Base-by-base conservation (phyloP, 2,113 vertebrate species). In the Sphyrna mokarran region DNA sequence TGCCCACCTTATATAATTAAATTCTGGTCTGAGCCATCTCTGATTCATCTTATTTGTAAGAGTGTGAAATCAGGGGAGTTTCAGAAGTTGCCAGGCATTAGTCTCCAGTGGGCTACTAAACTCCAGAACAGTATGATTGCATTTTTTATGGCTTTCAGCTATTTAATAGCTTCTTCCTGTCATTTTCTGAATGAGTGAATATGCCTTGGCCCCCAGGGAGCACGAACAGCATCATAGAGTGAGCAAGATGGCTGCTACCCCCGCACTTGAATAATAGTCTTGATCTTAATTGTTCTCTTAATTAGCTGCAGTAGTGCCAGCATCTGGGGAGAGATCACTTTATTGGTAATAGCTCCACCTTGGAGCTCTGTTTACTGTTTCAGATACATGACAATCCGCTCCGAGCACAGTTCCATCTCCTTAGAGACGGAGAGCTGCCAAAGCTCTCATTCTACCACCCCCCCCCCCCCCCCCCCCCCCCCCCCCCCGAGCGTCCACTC, bases 261-360 rank as follows among this genome's bases (percentile, higher is more conserved):
- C 97, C 97, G 97, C 97, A 97, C 97, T 97, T 97, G 97, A 98
- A 98, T 98, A 98, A 98, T 98, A 97, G 98, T 97, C 97, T 97
- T 97, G 97, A 97, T 98, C 98, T 98, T 99, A 98, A 99, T 98
- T 99, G 98, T 98, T 99, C 98, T 98, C 98, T 98, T 99, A 99
- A 99, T 99, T 99, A 98, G 98, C 98, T 98, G 98, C 97, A 98
- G 98, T 97, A 97, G 98, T 97, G 98, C 97, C 97, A 97, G 98
- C 98, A 98, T 98, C 98, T 98, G 97, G 98, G 98, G 98, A 98
- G 98, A 98, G 97, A 98, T 97, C 97, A 96, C 58, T 69, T 97
- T 98, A 98, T 98, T 97, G 97, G 97, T 98, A 98, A 98, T 97
- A 98, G 97, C 97, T 97, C 98, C 97, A 98, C 98, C 97, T 98